Base-by-base conservation (phyloP, 1,140 invertebrate genomes). In the Diprion similis region DNA sequence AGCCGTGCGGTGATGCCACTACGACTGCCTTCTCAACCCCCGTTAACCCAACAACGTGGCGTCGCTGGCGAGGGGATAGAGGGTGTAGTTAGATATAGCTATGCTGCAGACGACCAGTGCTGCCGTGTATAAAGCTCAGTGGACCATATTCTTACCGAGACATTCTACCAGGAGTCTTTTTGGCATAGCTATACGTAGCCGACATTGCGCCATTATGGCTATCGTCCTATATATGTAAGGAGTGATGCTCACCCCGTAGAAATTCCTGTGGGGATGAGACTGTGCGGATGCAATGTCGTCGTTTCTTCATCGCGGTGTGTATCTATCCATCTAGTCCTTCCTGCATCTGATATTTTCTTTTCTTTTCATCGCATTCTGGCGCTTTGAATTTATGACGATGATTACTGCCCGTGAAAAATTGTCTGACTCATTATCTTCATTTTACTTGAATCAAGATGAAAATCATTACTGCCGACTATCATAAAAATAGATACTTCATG, bases 1-100 rank as follows among this genome's bases (percentile, higher is more conserved):
- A 76, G 77, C 9, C 51, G 6, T 37, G 24, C 51, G 51, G 51
- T 59, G 51, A 9, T 59, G 51, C 11, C 51, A 17, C 51, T 17
- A 17, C 51, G 51, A 59, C 51, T 59, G 51, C 51, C 51, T 17
- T 13, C n/a, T 59, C n/a, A 59, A 59, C 51, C 51, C 51, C 51
- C 51, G 51, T 37, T 37, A 37, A 59, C 51, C 51, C 11, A 37
- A 37, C 24, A 37, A 6, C 24, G 24, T 37, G 24, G 24, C 24
- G 24, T 37, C 24, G 24, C 24, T 37, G 24, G 24, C 0, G 24
- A 37, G 24, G 24, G 24, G 24, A 37, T 37, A 37, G 15, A 15
- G 51, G 51, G 51, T 8, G 11, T 0, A 59, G 51, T 17, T 59
- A 37, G 51, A 13, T 59, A 59, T 59, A 59, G 51, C 51, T 59